Base-by-base conservation (phyloP, 1,140 invertebrate genomes). In the Palaemon carinicauda region DNA sequence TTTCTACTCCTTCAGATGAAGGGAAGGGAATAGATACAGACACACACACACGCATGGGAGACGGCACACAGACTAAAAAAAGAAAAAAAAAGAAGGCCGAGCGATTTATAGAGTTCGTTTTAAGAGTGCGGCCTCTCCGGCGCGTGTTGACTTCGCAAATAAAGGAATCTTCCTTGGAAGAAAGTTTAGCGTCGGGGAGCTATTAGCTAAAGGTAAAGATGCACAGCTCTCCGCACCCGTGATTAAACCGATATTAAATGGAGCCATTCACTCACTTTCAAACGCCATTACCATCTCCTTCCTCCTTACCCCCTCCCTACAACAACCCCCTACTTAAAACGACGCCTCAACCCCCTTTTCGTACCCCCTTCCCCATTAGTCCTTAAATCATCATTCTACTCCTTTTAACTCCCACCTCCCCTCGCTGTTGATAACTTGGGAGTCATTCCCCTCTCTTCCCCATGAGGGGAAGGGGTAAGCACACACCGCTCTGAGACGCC, bases 121-220 rank as follows among this genome's bases (percentile, higher is more conserved):
- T 56, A 19, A 60, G 52, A 29, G 53, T 41, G 41, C 12, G 41
- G 41, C 41, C 41, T 41, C 41, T 41, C 41, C 52, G 24, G 27
- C 14, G 19, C 0, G 21, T 80, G 52, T 80, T 80, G 54, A 60
- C 77, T 56, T 54, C 24, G 77, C 54, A 54, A 80, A 80, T 60
- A 80, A n/a, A 60, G 54, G 41, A 41, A 80, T 24, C 9, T 56
- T 80, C 53, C 51, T 80, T 54, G 77, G 51, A 31, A 80, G 77
- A 80, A 80, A 80, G 77, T 80, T 80, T 19, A 29, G 52, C 19
- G 54, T 41, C 14, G 27, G 19, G 75, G 24, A 24, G 77, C 77
- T 60, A 80, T 80, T 80, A 80, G 52, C 14, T 31, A n/a, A 80
- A 21, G 77, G 77, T 56, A 80, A 80, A 80, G 77, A 80, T 80